A percentile compares a stretch with the other conserved stretches of the same genome.
Conservation (phyloP, 2,888 invertebrate species). For the Willowsia nigromaculata region DNA sequence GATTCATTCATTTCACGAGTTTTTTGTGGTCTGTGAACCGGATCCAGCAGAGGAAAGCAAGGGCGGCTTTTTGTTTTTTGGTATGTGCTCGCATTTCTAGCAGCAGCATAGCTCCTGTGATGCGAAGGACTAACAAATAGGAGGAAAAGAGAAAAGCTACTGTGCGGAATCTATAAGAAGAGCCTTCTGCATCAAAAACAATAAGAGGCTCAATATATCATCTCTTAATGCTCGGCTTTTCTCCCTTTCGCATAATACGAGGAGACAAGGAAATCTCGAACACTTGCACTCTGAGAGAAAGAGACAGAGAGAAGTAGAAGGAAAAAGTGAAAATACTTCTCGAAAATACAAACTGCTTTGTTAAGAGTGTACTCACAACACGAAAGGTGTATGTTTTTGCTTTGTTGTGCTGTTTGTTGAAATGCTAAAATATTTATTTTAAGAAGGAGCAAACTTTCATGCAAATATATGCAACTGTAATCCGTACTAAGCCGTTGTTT, state of each 20-base stretch:
- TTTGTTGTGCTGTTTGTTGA: conserved; percentile 9
- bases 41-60: conserved; percentile 56
- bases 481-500: conserved; percentile 26
- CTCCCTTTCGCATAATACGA: conserved; percentile 35
- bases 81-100: background rate
- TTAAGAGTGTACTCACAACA: background rate
- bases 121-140: background rate
- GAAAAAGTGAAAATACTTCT: background rate
- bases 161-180: background rate
- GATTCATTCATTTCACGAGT: conserved; percentile 52
- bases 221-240: conserved; percentile 60
- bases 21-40: conserved; percentile 63
- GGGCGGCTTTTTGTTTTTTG: conserved; percentile 34
- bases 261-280: conserved; percentile 46
- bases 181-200: conserved; percentile 61
- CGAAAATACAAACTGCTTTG: background rate
- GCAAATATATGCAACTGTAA: conserved; percentile 38
- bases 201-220: conserved; percentile 68
- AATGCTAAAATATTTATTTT: conserved; percentile 17
- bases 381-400: background rate
- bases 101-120: background rate
- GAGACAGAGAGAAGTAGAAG: background rate
- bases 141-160: background rate
- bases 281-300: conserved; percentile 13
- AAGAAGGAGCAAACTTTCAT: conserved; percentile 28